phyloP scores from a whole-genome alignment of 1,140 invertebrate species.

The Aethina tumida region DNA sequence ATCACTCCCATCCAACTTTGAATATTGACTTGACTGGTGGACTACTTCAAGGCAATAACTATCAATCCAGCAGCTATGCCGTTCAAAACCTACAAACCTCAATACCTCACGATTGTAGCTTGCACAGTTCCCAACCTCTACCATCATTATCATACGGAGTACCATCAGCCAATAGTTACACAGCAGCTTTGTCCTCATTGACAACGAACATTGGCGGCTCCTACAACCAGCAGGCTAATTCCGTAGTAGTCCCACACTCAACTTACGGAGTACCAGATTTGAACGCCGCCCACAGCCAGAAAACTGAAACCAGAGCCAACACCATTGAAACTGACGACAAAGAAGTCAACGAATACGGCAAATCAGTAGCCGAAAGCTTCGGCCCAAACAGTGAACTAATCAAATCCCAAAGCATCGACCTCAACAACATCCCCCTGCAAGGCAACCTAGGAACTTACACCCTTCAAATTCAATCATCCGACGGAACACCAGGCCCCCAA shows the following conservation, averaged over 20 bases:
- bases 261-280: conserved; percentile 21
- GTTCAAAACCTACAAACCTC: too few species aligned
- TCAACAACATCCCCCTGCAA: conserved; percentile 50
- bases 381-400: conserved; percentile 30
- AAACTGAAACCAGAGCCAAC: conserved; percentile 20
- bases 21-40: conserved; percentile 25
- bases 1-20: conserved; percentile 20
- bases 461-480: conserved; percentile 60
- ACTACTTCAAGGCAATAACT: conserved; percentile 7
- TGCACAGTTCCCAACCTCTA: conserved; percentile 24
- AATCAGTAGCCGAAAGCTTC: conserved; percentile 29
- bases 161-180: conserved; percentile 28
- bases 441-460: conserved; percentile 55
- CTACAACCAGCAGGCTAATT: conserved; percentile 7
- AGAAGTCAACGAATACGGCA: conserved; percentile 27
- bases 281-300: conserved; percentile 17
- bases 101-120: conserved; percentile 25
- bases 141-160: conserved; percentile 30
- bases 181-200: conserved; percentile 24
- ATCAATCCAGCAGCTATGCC: conserved; percentile 2
- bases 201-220: conserved; percentile 28
- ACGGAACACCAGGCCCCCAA: conserved; percentile 42
- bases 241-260: conserved; percentile 5
- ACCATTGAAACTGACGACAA: conserved; percentile 19
- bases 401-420: conserved; percentile 31